Conservation (phyloP, 2,888 invertebrate species). For the Cactoblastis cactorum region DNA sequence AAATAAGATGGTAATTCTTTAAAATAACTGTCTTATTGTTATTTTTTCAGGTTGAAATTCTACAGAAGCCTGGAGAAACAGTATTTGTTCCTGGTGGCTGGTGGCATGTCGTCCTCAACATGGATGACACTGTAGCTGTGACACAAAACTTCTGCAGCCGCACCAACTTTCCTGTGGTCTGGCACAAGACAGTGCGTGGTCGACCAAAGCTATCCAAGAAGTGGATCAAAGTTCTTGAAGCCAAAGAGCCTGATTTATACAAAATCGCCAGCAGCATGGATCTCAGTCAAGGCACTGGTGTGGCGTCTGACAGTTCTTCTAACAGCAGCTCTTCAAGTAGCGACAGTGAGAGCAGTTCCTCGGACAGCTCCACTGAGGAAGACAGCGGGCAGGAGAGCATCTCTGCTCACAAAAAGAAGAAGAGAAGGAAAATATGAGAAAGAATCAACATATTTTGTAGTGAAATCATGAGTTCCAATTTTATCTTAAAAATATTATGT, state of each 20-base stretch:
- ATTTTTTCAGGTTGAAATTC: constrained; percentile 88
- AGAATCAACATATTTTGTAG: constrained; percentile 26
- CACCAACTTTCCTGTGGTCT: constrained; percentile 97
- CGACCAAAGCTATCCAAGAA: constrained; percentile 97
- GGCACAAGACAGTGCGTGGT: constrained; percentile 98
- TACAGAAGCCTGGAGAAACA: constrained; percentile 97
- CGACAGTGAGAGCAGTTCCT: constrained; percentile 78
- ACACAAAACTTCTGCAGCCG: constrained; percentile 98
- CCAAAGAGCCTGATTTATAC: constrained; percentile 88
- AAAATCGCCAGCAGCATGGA: constrained; percentile 90
- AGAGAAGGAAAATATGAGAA: constrained; percentile 78
- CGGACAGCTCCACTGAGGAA: constrained; percentile 79
- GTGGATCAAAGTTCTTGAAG: constrained; percentile 87
- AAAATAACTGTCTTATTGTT: too few relatives aligned
- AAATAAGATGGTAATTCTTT: too few relatives aligned
- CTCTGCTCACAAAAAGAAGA: constrained; percentile 90
- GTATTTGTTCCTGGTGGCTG: constrained; percentile 99
- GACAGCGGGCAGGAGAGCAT: constrained; percentile 95
- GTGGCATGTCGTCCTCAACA: constrained; percentile 99
- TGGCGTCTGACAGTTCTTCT: constrained; percentile 96
- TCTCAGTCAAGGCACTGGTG: constrained; percentile 90
- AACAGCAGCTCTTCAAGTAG: constrained; percentile 90
- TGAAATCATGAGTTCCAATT: constrained; percentile 35
- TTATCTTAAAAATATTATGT: constrained; percentile 25
- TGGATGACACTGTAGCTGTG: constrained; percentile 97